These are phyloP conservation scores for Zingel zingel DNA, from an alignment of 2,113 vertebrate species.

Conservation along the genomic window DNA sequence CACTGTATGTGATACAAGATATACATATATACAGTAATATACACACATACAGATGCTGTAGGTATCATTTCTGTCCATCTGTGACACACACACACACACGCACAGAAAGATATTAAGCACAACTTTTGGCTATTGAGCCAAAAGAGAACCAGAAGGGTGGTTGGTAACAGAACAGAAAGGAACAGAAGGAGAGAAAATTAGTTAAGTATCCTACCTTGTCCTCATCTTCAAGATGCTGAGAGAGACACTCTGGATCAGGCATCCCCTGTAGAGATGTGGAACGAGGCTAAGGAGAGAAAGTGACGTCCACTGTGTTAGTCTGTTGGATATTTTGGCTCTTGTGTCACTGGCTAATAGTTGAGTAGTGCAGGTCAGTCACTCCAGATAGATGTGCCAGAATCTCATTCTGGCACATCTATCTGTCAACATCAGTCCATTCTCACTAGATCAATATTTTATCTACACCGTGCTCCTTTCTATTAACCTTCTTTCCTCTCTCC, in stretches of 20 bases:
- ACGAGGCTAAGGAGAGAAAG: conserved; percentile 65
- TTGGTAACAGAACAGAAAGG: neutral
- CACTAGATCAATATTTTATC: conserved; percentile 71
- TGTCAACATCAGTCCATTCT: conserved; percentile 67
- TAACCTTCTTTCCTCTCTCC: conserved; percentile 50
- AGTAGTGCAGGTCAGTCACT: conserved; percentile 19
- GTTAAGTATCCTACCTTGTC: conserved; percentile 70
- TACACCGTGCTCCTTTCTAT: conserved; percentile 53
- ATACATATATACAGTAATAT: conserved; percentile 19
- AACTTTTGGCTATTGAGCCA: neutral
- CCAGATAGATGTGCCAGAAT: conserved; percentile 44
- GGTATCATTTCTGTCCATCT: neutral
- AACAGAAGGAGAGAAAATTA: neutral
- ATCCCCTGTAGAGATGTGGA: conserved; percentile 74
- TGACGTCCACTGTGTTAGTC: conserved; percentile 6
- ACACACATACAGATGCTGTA: neutral
- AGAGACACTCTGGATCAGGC: conserved; percentile 65
- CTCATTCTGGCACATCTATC: conserved; percentile 56
- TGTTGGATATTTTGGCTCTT: conserved; percentile 27
- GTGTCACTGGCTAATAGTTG: neutral
- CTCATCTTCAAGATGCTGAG: conserved; percentile 68
- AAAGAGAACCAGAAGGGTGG: neutral
- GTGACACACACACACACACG: conserved; percentile 6
- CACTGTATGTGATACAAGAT: conserved; percentile 19
- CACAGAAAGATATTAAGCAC: neutral